Evolutionary conservation across 2,888 invertebrate species (phyloP).

Genomic region (Schrankia costaestrigalis): DNA sequence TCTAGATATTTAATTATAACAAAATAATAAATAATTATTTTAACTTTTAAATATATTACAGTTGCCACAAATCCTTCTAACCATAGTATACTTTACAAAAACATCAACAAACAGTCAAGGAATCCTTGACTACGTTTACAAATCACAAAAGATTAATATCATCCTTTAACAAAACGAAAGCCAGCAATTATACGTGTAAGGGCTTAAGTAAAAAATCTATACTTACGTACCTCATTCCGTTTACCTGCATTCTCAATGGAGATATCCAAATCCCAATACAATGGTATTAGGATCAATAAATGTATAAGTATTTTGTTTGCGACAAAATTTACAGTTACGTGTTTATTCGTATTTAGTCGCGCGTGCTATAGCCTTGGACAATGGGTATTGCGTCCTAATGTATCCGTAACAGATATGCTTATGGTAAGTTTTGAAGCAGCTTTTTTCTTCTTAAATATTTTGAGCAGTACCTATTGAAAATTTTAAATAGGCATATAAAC

Average conservation of each 20-base stretch:
- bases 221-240: constrained; percentile 42
- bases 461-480: no score
- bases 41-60: no score
- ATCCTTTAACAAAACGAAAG: constrained; percentile 55
- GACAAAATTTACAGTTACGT: constrained; percentile 69
- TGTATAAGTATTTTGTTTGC: constrained; percentile 58
- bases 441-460: constrained; percentile 15
- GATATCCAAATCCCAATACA: constrained; percentile 58
- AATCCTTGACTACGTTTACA: constrained; percentile 27
- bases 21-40: no score
- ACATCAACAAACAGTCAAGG: constrained; percentile 27
- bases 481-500: no score
- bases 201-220: constrained; percentile 42
- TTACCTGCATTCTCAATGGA: constrained; percentile 68
- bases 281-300: constrained; percentile 59
- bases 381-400: constrained; percentile 41
- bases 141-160: constrained; percentile 53
- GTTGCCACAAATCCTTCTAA: not conserved
- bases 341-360: constrained; percentile 43
- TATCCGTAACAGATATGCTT: constrained; percentile 21
- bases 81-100: constrained; percentile 10
- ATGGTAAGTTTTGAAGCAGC: constrained; percentile 11
- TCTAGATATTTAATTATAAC: no score
- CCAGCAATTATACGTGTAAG: constrained; percentile 45
- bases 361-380: constrained; percentile 47